These are phyloP conservation scores for Hanleya hanleyi DNA, from an alignment of 2,888 invertebrate species.

Conservation along the genomic window DNA sequence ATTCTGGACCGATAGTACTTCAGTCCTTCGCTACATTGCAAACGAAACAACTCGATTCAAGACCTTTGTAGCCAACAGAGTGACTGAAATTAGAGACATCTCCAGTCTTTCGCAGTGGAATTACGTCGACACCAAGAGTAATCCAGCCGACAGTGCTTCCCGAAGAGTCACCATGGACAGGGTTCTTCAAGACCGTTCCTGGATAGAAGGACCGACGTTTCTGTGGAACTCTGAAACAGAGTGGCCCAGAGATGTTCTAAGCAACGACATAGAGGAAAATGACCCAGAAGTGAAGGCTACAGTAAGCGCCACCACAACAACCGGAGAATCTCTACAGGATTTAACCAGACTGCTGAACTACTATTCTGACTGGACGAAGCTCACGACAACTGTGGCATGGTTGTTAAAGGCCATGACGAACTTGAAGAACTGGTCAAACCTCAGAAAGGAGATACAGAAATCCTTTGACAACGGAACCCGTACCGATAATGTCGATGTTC, in stretches of 20 bases:
- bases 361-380: neutral
- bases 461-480: too few relatives aligned
- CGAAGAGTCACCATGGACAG: slow-evolving; percentile 15
- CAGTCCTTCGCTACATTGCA: slow-evolving; percentile 23
- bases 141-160: slow-evolving; percentile 21
- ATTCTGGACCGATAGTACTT: slow-evolving; percentile 23
- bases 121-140: slow-evolving; percentile 8
- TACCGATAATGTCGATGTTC: too few relatives aligned
- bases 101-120: slow-evolving; percentile 14
- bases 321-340: too few relatives aligned
- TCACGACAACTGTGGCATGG: neutral
- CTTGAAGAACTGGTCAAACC: neutral
- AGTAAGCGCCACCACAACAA: too few relatives aligned
- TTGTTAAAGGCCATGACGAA: neutral
- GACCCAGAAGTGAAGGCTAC: too few relatives aligned
- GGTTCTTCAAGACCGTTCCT: neutral
- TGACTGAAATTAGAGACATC: slow-evolving; percentile 23
- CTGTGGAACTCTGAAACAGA: too few relatives aligned
- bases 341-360: neutral
- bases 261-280: too few relatives aligned
- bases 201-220: slow-evolving; percentile 26
- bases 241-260: too few relatives aligned
- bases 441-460: neutral
- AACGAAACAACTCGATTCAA: slow-evolving; percentile 29
- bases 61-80: slow-evolving; percentile 34